Evolutionary conservation across 2,888 invertebrate genomes (phyloP).

Genomic region (Andrena fulva): DNA sequence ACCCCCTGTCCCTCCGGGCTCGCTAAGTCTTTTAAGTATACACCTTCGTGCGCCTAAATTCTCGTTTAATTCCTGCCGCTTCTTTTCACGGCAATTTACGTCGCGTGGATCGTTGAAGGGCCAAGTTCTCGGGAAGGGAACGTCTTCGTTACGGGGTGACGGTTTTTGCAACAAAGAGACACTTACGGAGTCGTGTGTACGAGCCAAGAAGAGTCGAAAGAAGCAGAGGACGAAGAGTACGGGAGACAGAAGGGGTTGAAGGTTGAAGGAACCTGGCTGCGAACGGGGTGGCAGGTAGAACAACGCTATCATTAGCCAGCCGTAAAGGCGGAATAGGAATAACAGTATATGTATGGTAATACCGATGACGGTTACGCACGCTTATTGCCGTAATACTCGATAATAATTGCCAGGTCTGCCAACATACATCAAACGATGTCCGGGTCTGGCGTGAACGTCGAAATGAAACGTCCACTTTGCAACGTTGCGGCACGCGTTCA

Average conservation of each 20-base stretch:
- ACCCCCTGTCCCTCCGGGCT: neutral
- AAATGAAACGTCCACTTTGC: slow-evolving; percentile 56
- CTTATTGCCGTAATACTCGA: slow-evolving; percentile 74
- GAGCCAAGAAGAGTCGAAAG: slow-evolving; percentile 22
- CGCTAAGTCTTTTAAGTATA: slow-evolving; percentile 32
- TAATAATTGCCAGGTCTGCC: slow-evolving; percentile 75
- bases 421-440: slow-evolving; percentile 69
- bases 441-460: slow-evolving; percentile 50
- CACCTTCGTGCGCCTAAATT: slow-evolving; percentile 38
- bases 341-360: slow-evolving; percentile 77
- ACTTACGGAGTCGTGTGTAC: neutral
- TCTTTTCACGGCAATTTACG: slow-evolving; percentile 30
- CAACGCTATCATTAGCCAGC: slow-evolving; percentile 73
- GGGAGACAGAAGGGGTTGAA: slow-evolving; percentile 27
- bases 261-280: slow-evolving; percentile 31
- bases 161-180: neutral
- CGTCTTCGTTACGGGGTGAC: slow-evolving; percentile 6
- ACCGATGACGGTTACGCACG: slow-evolving; percentile 73
- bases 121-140: neutral
- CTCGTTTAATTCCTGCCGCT: slow-evolving; percentile 41
- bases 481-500: slow-evolving; percentile 1
- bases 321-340: slow-evolving; percentile 71
- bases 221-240: slow-evolving; percentile 4
- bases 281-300: slow-evolving; percentile 51
- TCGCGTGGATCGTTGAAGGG: slow-evolving; percentile 20